phyloP scores from a whole-genome alignment of 2,888 invertebrate genomes.

The Pachydiplax longipennis region DNA sequence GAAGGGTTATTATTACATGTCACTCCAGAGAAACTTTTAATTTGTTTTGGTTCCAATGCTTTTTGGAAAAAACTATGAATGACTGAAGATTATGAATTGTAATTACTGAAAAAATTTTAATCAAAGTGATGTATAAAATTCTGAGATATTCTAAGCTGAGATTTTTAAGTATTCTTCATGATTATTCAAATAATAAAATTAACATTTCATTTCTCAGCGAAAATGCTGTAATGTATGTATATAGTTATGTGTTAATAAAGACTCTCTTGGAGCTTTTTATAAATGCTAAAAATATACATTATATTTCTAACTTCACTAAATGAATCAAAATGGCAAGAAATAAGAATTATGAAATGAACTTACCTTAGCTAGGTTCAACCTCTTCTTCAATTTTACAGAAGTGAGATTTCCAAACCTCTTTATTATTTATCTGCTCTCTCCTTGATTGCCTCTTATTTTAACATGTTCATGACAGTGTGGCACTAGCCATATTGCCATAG shows the following conservation, averaged over 20 bases:
- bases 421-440: too few relatives aligned
- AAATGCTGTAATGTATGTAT: conserved; percentile 42
- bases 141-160: conserved; percentile 24
- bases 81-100: neutral
- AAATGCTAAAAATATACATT: neutral
- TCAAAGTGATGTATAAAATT: conserved; percentile 29
- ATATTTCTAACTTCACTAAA: too few relatives aligned
- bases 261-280: conserved; percentile 35
- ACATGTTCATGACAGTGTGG: too few relatives aligned
- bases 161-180: conserved; percentile 8
- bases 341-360: too few relatives aligned
- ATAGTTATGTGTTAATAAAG: conserved; percentile 43
- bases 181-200: conserved; percentile 14
- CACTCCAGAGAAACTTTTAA: neutral
- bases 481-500: too few relatives aligned
- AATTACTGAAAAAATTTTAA: conserved; percentile 18
- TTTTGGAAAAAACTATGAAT: neutral
- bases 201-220: conserved; percentile 30
- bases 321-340: too few relatives aligned
- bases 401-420: too few relatives aligned
- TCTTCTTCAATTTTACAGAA: too few relatives aligned
- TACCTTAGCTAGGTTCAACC: too few relatives aligned
- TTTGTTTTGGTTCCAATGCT: neutral
- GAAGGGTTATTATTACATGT: neutral
- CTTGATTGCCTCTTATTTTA: too few relatives aligned